phyloP scores from a whole-genome alignment of 2,797 vertebrate species.

The Cossypha niveicapilla region DNA sequence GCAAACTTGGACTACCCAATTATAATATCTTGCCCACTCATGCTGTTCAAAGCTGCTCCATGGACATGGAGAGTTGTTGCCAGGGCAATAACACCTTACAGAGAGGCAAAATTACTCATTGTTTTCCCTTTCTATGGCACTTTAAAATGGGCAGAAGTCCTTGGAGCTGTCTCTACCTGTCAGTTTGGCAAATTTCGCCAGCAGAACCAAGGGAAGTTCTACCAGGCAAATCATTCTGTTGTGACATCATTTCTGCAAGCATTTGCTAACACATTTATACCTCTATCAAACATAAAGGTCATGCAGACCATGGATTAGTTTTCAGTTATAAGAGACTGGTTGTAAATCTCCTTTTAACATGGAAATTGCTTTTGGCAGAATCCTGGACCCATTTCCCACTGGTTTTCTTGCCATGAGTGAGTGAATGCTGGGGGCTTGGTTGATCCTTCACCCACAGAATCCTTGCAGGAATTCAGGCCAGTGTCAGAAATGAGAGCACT shows the following conservation, averaged over 20 bases:
- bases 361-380: neutral
- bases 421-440: neutral
- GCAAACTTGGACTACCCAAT: too few relatives aligned
- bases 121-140: neutral
- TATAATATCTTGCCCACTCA: accelerated
- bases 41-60: neutral
- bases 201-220: neutral
- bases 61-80: neutral
- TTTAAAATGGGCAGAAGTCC: neutral
- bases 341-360: neutral
- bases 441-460: neutral
- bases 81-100: neutral
- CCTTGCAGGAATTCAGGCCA: neutral
- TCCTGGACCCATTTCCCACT: neutral
- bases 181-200: neutral
- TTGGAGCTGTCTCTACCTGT: neutral
- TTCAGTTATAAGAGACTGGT: neutral
- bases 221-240: neutral
- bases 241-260: neutral
- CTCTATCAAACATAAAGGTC: neutral
- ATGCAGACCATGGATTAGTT: neutral
- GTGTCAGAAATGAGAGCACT: neutral
- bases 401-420: neutral
- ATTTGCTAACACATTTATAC: neutral
- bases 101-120: neutral